Evolutionary conservation across 2,888 invertebrate species (phyloP).

Genomic region (Podabrus alpinus): DNA sequence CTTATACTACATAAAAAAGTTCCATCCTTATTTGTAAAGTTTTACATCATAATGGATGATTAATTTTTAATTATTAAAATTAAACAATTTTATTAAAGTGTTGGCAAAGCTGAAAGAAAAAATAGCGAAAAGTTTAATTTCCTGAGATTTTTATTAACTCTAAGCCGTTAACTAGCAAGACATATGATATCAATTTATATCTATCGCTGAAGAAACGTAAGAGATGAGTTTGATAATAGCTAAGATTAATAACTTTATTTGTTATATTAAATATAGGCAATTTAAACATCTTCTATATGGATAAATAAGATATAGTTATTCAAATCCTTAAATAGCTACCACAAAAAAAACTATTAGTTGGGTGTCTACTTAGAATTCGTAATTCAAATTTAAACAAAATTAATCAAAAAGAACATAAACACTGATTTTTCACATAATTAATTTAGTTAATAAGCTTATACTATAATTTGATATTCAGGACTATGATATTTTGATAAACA

Average conservation of each 20-base stretch:
- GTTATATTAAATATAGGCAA: constrained; percentile 29
- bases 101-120: not conserved
- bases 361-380: not conserved
- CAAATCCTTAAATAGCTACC: not conserved
- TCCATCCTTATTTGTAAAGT: not conserved
- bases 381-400: not conserved
- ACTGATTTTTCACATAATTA: not conserved
- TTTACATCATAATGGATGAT: not conserved
- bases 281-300: constrained; percentile 2
- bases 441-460: not conserved
- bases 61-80: not conserved
- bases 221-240: constrained; percentile 48
- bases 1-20: not conserved
- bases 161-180: constrained; percentile 35
- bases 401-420: not conserved
- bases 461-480: not conserved
- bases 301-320: not conserved
- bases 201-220: constrained; percentile 45
- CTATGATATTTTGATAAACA: not conserved
- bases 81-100: not conserved
- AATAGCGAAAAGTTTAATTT: not conserved
- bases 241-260: constrained; percentile 46
- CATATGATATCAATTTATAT: constrained; percentile 47
- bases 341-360: not conserved
- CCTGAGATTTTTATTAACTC: constrained; percentile 2